phyloP scores from a whole-genome alignment of 2,888 invertebrate genomes.

The Agriopis aurantiaria region DNA sequence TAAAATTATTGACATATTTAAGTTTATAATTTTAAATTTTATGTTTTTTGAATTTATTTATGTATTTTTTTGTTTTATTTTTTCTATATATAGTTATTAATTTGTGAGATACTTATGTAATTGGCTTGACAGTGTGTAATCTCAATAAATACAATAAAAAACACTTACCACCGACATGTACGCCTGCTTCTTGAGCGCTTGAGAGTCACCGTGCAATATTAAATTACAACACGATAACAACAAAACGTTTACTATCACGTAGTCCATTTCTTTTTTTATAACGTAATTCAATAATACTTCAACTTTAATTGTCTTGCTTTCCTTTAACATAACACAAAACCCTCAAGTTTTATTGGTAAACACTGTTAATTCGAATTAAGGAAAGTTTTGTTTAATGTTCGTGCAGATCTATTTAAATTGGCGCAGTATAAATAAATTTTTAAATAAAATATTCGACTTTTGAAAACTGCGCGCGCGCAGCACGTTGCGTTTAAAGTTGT shows the following conservation, averaged over 20 bases:
- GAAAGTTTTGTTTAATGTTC: no score
- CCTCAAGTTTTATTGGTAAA: background rate
- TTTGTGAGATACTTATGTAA: no score
- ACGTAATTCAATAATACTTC: background rate
- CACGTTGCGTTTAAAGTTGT: constrained; percentile 36
- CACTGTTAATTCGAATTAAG: background rate
- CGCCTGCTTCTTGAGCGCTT: constrained; percentile 53
- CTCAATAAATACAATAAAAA: no score
- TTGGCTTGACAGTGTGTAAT: no score
- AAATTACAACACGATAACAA: constrained; percentile 48
- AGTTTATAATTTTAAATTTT: no score
- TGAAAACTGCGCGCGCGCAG: constrained; percentile 29
- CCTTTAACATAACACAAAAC: background rate
- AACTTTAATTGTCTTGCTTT: background rate
- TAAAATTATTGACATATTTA: no score
- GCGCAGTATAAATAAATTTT: background rate
- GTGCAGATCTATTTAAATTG: no score
- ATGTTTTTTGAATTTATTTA: no score
- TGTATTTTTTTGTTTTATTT: no score
- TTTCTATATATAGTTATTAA: no score
- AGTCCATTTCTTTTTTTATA: constrained; percentile 22
- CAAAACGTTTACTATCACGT: constrained; percentile 24
- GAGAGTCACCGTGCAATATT: constrained; percentile 49
- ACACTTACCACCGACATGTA: constrained; percentile 62
- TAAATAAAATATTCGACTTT: background rate